These are phyloP conservation scores for Prunella strophiata DNA, from an alignment of 2,797 vertebrate genomes.

Conservation along the genomic window DNA sequence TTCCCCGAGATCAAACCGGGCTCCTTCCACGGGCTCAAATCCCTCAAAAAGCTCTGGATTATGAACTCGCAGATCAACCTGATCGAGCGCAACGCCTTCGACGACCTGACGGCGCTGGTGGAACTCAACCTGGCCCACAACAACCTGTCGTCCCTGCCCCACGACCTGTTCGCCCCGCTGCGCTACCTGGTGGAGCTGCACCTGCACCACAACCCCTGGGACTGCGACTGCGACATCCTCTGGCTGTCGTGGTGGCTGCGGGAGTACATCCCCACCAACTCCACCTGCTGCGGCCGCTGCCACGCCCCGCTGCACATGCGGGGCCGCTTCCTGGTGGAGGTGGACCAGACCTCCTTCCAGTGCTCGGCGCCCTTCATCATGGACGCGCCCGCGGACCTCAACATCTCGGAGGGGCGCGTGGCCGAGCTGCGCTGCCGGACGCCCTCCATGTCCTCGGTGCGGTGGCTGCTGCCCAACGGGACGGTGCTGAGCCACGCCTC, in stretches of 20 bases:
- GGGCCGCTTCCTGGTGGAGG: slow-evolving; percentile 93
- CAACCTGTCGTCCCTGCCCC: slow-evolving; percentile 93
- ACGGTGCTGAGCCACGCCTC: slow-evolving; percentile 94
- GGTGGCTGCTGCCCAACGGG: slow-evolving; percentile 94
- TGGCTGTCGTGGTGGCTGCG: slow-evolving; percentile 97
- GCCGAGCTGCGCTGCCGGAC: slow-evolving; percentile 94
- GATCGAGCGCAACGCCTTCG: slow-evolving; percentile 96
- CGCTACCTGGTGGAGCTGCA: slow-evolving; percentile 95
- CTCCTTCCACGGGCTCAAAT: slow-evolving; percentile 90
- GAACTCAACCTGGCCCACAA: slow-evolving; percentile 98
- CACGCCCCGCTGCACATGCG: slow-evolving; percentile 90
- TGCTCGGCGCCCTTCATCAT: slow-evolving; percentile 96
- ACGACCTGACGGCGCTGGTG: slow-evolving; percentile 92
- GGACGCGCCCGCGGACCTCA: slow-evolving; percentile 92
- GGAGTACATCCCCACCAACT: slow-evolving; percentile 97
- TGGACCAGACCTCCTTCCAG: slow-evolving; percentile 93
- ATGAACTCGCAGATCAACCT: slow-evolving; percentile 94
- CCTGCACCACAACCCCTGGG: slow-evolving; percentile 98
- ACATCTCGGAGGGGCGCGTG: slow-evolving; percentile 94
- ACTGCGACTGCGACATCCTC: slow-evolving; percentile 94
- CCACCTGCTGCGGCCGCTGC: slow-evolving; percentile 96
- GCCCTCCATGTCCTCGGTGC: slow-evolving; percentile 92
- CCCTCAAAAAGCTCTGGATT: slow-evolving; percentile 96
- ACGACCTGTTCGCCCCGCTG: slow-evolving; percentile 94
- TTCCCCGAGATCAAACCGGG: slow-evolving; percentile 92